Evolutionary conservation across 2,888 invertebrate genomes (phyloP).

Genomic region (Tipula lateralis): DNA sequence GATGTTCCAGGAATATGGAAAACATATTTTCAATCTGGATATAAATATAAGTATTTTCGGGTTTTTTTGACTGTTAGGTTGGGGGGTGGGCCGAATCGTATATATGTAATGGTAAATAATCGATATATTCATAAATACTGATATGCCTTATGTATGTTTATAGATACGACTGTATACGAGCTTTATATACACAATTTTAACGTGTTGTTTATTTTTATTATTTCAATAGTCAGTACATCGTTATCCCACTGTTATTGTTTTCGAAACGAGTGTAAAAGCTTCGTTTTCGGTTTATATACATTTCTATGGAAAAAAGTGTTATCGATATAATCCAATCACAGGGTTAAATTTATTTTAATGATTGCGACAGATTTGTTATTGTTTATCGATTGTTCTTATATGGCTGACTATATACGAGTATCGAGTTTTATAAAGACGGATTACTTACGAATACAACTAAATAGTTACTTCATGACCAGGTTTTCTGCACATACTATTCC

Average conservation of each 20-base stretch:
- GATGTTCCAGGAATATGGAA: neutral
- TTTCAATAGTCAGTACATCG: neutral
- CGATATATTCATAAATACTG: neutral
- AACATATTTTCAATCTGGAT: neutral
- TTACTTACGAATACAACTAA: no score
- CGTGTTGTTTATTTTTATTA: neutral
- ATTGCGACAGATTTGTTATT: neutral
- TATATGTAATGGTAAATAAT: neutral
- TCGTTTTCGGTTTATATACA: neutral
- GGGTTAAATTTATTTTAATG: neutral
- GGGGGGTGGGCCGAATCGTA: neutral
- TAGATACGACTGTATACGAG: neutral
- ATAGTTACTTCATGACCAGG: no score
- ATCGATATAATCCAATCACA: neutral
- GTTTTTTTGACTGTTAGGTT: no score
- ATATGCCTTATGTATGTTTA: neutral
- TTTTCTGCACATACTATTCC: no score
- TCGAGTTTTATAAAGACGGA: no score
- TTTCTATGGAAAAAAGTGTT: neutral
- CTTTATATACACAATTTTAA: neutral
- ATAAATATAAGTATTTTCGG: neutral
- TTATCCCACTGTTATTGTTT: neutral
- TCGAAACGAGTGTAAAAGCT: neutral
- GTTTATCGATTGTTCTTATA: neutral
- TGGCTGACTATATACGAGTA: no score